Conservation (phyloP, 2,113 vertebrate genomes). For the Dasyprocta punctata region DNA sequence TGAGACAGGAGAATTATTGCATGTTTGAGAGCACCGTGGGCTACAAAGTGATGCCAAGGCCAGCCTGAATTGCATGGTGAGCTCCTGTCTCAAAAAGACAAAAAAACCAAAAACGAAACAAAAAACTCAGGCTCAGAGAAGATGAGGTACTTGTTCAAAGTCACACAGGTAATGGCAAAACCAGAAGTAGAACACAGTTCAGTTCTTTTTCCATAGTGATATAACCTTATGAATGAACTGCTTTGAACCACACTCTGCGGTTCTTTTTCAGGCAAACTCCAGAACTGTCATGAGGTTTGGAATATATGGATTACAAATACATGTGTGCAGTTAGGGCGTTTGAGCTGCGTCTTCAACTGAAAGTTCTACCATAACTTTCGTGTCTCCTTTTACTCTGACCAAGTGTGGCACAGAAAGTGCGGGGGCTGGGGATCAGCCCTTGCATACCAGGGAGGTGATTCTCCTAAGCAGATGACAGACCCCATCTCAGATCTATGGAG, state of each 20-base stretch:
- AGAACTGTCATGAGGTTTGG: neutral
- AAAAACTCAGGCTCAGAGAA: neutral
- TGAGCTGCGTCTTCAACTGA: neutral
- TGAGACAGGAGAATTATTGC: too few species aligned
- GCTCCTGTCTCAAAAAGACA: too few species aligned
- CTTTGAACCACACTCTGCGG: neutral
- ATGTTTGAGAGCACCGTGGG: too few species aligned
- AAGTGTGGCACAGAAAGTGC: neutral
- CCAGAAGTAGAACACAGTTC: neutral
- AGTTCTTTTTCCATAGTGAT: neutral
- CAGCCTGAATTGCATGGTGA: too few species aligned
- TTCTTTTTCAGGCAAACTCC: neutral
- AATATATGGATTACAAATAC: rapidly evolving
- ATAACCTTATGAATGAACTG: neutral
- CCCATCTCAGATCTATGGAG: neutral
- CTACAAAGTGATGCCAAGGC: too few species aligned
- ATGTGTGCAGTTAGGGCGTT: neutral
- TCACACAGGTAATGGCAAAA: neutral
- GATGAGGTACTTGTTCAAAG: neutral
- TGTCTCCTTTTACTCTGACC: neutral
- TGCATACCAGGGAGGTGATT: neutral
- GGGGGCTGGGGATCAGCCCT: neutral
- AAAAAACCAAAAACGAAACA: too few species aligned
- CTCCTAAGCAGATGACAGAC: neutral
- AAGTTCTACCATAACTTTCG: neutral